phyloP scores from a whole-genome alignment of 2,888 invertebrate genomes.

The Himalopsyche tibetana region DNA sequence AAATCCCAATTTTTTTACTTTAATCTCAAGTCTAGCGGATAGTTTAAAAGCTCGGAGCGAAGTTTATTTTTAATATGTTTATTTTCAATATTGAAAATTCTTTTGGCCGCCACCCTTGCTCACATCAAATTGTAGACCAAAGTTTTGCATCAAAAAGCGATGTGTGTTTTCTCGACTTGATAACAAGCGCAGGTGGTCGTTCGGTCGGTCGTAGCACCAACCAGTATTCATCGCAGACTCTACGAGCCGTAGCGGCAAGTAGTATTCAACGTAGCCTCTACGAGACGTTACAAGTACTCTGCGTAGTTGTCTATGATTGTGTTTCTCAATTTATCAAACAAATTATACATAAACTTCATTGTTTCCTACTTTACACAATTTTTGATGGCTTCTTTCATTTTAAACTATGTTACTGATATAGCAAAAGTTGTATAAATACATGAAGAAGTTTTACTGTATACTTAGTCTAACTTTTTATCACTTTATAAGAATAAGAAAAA shows the following conservation, averaged over 20 bases:
- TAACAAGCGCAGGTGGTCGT: conserved; percentile 37
- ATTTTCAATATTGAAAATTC: background rate
- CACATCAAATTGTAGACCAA: background rate
- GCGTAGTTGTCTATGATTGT: background rate
- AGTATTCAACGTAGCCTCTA: conserved; percentile 31
- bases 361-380: no score
- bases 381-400: no score
- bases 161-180: conserved; percentile 38
- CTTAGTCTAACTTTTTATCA: no score
- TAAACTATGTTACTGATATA: no score
- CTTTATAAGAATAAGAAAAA: no score
- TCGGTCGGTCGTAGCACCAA: conserved; percentile 26
- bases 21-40: no score
- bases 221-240: conserved; percentile 31
- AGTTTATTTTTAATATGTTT: no score
- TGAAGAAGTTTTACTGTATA: no score
- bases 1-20: no score
- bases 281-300: background rate
- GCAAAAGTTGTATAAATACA: no score
- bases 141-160: conserved; percentile 42
- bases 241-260: conserved; percentile 11
- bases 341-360: background rate
- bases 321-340: conserved; percentile 9
- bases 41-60: no score
- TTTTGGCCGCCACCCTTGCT: background rate